Evolutionary conservation across 2,888 invertebrate genomes (phyloP).

Genomic region (Lasius fuliginosus): DNA sequence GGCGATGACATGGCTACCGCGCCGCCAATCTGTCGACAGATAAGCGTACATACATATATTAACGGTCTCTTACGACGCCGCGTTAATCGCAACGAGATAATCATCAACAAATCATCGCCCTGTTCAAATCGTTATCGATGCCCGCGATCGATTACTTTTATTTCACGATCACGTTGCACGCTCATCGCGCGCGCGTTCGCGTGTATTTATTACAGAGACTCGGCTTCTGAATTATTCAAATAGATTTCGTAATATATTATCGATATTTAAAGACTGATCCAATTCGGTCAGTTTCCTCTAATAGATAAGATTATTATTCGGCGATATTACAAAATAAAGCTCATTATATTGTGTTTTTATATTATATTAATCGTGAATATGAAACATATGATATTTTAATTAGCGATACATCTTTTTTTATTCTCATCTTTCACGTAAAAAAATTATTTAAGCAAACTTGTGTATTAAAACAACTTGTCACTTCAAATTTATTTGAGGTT

Average conservation of each 20-base stretch:
- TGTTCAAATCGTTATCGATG: constrained; percentile 4
- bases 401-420: neutral
- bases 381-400: neutral
- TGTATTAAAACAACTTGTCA: neutral
- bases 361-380: neutral
- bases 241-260: neutral
- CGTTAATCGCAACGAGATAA: constrained; percentile 16
- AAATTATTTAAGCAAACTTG: neutral
- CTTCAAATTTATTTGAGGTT: neutral
- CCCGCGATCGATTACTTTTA: constrained; percentile 19
- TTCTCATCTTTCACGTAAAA: constrained; percentile 12
- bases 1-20: constrained; percentile 80
- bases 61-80: neutral
- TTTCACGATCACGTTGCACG: neutral
- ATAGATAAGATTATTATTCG: constrained; percentile 27
- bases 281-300: neutral
- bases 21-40: constrained; percentile 74
- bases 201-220: neutral
- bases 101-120: constrained; percentile 10
- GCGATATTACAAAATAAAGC: neutral
- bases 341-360: neutral
- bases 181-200: neutral
- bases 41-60: constrained; percentile 18
- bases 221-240: neutral
- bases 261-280: neutral